A percentile compares a stretch with the other conserved stretches of the same genome.
phyloP scores from a whole-genome alignment of 2,113 vertebrate genomes.

The Pardalotus punctatus region DNA sequence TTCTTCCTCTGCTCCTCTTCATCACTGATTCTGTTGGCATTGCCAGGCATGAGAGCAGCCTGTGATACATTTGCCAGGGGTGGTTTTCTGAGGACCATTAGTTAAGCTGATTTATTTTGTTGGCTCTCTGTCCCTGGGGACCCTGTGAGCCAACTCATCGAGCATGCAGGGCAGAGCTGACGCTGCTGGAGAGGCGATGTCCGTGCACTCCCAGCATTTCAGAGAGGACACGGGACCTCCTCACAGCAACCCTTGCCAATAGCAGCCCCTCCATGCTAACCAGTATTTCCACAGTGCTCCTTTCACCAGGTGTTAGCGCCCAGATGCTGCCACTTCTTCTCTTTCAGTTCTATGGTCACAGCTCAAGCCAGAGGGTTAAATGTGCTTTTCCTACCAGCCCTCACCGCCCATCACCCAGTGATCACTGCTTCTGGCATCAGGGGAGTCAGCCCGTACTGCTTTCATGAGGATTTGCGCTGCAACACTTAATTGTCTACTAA shows the following conservation, averaged over 20 bases:
- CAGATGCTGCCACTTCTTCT: not conserved
- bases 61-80: not conserved
- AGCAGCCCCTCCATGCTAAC: not conserved
- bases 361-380: not conserved
- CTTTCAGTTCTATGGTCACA: fast-evolving
- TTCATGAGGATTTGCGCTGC: not conserved
- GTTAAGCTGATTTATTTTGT: not conserved
- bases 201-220: fast-evolving
- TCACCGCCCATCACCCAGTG: not conserved
- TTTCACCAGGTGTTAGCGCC: not conserved
- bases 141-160: not conserved
- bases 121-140: not conserved
- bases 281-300: not conserved
- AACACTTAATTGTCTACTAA: not conserved
- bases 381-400: not conserved
- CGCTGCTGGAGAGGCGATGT: not conserved
- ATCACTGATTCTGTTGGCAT: fast-evolving
- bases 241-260: not conserved
- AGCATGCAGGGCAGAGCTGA: not conserved
- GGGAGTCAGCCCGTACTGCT: fast-evolving
- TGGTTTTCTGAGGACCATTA: not conserved
- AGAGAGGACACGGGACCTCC: not conserved
- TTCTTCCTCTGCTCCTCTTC: not conserved
- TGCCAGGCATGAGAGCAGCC: not conserved
- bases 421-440: not conserved